Conservation (phyloP, 2,113 vertebrate species). For the Prietella phreatophila region DNA sequence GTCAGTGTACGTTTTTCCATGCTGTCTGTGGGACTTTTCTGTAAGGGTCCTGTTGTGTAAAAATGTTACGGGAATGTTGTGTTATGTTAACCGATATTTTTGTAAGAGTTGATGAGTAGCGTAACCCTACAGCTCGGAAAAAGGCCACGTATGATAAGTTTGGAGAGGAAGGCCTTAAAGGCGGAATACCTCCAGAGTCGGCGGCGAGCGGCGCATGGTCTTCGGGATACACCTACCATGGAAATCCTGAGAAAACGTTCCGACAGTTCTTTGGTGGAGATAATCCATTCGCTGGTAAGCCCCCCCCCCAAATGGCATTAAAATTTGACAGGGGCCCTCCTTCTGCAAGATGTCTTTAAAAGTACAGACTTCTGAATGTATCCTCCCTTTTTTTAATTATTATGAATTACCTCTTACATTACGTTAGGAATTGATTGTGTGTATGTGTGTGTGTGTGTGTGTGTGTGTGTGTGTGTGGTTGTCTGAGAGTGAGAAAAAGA, state of each 20-base stretch:
- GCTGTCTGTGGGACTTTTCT: not conserved
- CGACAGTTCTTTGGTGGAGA: constrained; percentile 88
- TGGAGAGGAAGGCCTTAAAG: constrained; percentile 88
- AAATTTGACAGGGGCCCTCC: too few relatives aligned
- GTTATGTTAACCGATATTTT: not conserved
- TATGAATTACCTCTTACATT: too few relatives aligned
- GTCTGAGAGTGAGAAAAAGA: too few relatives aligned
- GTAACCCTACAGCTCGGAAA: constrained; percentile 73
- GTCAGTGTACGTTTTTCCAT: not conserved
- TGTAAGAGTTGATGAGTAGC: not conserved
- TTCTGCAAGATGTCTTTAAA: too few relatives aligned
- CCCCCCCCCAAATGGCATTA: too few relatives aligned
- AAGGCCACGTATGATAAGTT: constrained; percentile 92
- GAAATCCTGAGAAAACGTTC: constrained; percentile 85
- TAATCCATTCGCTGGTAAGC: constrained; percentile 89
- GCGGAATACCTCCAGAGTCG: constrained; percentile 81
- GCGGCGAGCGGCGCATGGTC: constrained; percentile 78
- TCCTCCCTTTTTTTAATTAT: too few relatives aligned
- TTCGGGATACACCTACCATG: constrained; percentile 82
- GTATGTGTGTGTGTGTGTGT: too few relatives aligned
- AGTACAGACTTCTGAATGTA: too few relatives aligned
- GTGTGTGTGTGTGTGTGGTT: too few relatives aligned
- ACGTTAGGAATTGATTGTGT: too few relatives aligned
- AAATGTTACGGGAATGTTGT: not conserved
- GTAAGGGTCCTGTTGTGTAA: not conserved